These are phyloP conservation scores for Paralvinella palmiformis DNA, from an alignment of 1,140 invertebrate genomes.

Conservation along the genomic window DNA sequence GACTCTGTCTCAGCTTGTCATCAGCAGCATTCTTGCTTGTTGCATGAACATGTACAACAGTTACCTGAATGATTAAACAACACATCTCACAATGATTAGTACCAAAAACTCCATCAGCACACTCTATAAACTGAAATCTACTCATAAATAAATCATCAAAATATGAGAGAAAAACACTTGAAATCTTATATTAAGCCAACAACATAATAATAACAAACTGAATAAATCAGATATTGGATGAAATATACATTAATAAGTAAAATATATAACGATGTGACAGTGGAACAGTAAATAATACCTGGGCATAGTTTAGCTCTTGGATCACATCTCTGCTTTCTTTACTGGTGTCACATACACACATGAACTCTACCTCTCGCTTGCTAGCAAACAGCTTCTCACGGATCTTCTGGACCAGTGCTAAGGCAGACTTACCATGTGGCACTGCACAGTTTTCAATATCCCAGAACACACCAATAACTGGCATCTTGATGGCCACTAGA, in stretches of 20 bases:
- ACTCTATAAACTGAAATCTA: too few species aligned
- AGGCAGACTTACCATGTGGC: slow-evolving; percentile 71
- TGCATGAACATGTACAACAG: slow-evolving; percentile 75
- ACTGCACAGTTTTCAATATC: slow-evolving; percentile 87
- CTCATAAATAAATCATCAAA: too few species aligned
- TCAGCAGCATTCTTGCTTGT: slow-evolving; percentile 85
- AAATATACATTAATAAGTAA: background rate
- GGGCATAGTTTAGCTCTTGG: slow-evolving; percentile 79
- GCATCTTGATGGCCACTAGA: too few species aligned
- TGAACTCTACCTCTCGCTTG: slow-evolving; percentile 78
- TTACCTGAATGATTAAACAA: slow-evolving; percentile 58
- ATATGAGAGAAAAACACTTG: slow-evolving; percentile 10
- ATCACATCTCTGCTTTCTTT: slow-evolving; percentile 72
- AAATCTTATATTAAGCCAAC: background rate
- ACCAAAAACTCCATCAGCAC: too few species aligned
- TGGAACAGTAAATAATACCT: slow-evolving; percentile 61
- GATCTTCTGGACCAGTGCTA: slow-evolving; percentile 69
- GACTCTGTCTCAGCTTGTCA: slow-evolving; percentile 78
- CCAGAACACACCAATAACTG: slow-evolving; percentile 90
- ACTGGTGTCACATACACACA: slow-evolving; percentile 67
- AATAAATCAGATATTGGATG: background rate
- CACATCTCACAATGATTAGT: too few species aligned
- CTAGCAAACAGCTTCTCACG: slow-evolving; percentile 67
- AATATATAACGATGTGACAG: too few species aligned
- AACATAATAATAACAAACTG: background rate